Conservation (phyloP, 1,140 invertebrate species). For the Dolichoris vasculosae region DNA sequence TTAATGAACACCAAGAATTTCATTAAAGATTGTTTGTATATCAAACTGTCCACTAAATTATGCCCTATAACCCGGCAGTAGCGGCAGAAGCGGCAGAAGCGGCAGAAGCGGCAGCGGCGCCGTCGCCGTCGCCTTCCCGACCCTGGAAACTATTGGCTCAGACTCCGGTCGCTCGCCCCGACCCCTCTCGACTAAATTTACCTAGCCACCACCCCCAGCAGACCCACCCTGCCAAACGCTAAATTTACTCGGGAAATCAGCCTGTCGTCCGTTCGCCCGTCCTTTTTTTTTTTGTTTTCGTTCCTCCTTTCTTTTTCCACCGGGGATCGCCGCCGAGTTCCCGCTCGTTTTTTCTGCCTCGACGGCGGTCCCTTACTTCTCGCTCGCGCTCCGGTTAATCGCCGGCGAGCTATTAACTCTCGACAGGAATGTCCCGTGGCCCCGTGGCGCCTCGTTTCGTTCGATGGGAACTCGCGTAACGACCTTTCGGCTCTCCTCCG, state of each 20-base stretch:
- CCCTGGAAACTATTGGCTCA: constrained; percentile 65
- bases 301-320: neutral
- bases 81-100: no score
- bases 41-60: constrained; percentile 81
- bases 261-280: neutral
- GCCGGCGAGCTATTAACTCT: constrained; percentile 73
- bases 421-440: constrained; percentile 70
- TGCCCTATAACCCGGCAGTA: constrained; percentile 70
- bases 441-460: constrained; percentile 68
- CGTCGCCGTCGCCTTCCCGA: constrained; percentile 59
- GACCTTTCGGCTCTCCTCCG: no score
- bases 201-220: neutral
- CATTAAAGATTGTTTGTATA: constrained; percentile 82
- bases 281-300: neutral
- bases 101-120: constrained; percentile 61
- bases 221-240: neutral
- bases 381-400: constrained; percentile 67
- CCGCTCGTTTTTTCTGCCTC: constrained; percentile 45
- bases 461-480: constrained; percentile 69
- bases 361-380: constrained; percentile 15
- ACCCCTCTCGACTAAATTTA: constrained; percentile 18
- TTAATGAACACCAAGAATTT: constrained; percentile 82
- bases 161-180: constrained; percentile 29
- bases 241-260: constrained; percentile 5
- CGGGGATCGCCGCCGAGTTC: neutral